phyloP scores from a whole-genome alignment of 1,140 invertebrate genomes.

The Pseudomyrmex gracilis region DNA sequence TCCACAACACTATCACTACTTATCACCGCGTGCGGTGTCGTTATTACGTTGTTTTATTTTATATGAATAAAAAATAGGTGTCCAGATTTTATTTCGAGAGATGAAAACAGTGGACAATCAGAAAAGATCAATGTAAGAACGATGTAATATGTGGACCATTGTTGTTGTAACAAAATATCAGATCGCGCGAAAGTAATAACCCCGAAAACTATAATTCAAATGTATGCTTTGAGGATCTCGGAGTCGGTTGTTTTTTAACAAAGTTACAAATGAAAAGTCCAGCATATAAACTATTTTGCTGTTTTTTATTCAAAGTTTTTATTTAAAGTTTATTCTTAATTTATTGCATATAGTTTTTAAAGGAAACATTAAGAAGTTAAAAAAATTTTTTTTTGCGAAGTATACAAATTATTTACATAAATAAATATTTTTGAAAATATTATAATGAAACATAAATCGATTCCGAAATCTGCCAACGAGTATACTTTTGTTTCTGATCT shows the following conservation, averaged over 20 bases:
- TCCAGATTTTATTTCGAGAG: neutral
- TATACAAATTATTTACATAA: constrained; percentile 19
- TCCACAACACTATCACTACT: constrained; percentile 29
- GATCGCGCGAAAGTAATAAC: no score
- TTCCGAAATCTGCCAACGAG: constrained; percentile 10
- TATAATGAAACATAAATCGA: constrained; percentile 7
- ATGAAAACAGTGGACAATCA: neutral
- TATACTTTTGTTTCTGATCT: neutral
- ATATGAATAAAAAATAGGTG: constrained; percentile 1
- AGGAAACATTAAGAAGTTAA: neutral
- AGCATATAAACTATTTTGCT: neutral
- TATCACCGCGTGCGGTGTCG: neutral
- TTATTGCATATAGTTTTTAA: neutral
- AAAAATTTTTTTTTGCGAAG: neutral
- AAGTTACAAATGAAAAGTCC: neutral
- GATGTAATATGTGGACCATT: neutral
- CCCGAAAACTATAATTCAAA: neutral
- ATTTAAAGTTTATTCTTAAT: neutral
- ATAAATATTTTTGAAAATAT: neutral
- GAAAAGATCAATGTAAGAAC: neutral
- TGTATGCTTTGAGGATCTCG: constrained; percentile 10
- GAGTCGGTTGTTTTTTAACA: constrained; percentile 4
- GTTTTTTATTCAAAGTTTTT: neutral
- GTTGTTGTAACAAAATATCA: neutral
- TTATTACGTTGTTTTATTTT: constrained; percentile 28